Evolutionary conservation across 2,797 vertebrate genomes (phyloP).

Genomic region (Staurois parvus): DNA sequence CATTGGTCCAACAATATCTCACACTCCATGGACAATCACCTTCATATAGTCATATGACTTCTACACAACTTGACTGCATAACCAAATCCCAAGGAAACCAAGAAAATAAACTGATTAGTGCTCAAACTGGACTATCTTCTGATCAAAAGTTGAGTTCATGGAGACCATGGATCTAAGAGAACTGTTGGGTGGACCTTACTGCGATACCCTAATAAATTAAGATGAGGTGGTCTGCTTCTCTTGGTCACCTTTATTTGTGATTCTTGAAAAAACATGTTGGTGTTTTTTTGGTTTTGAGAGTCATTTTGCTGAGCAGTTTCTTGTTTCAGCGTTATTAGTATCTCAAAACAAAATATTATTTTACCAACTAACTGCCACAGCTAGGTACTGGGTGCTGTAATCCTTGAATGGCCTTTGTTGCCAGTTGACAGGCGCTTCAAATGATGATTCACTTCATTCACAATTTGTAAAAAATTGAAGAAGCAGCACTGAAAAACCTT

Average conservation of each 20-base stretch:
- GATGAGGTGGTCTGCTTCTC: too few species aligned
- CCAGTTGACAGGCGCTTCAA: background rate
- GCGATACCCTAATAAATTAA: background rate
- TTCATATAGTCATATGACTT: background rate
- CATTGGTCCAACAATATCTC: background rate
- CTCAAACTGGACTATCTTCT: background rate
- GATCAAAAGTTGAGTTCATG: conserved; percentile 8
- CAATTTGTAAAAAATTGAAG: too few species aligned
- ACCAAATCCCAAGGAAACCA: too few species aligned
- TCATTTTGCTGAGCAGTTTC: too few species aligned
- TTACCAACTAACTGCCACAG: background rate
- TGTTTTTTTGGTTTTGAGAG: background rate
- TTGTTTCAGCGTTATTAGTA: too few species aligned
- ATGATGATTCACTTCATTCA: too few species aligned
- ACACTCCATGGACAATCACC: background rate
- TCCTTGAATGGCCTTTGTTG: background rate
- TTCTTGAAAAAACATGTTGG: background rate
- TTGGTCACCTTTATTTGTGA: too few species aligned
- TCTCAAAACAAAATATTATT: too few species aligned
- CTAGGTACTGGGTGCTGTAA: background rate
- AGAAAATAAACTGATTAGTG: background rate
- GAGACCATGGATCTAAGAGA: conserved; percentile 48
- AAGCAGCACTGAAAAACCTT: too few species aligned
- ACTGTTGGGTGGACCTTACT: background rate
- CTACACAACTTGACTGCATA: background rate